Base-by-base conservation (phyloP, 2,888 invertebrate species). In the Polia nebulosa region DNA sequence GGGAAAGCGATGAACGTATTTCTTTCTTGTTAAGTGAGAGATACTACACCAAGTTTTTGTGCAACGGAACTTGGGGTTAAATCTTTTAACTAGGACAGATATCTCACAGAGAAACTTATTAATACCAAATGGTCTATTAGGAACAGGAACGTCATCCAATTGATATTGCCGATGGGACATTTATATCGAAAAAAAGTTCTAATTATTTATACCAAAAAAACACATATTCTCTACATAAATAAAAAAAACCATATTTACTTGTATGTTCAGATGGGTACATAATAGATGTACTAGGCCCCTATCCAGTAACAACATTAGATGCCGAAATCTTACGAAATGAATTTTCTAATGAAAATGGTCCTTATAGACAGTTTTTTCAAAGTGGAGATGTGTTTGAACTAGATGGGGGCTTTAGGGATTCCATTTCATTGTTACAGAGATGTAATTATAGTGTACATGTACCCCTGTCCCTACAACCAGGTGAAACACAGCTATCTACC, bases 31-130 rank as follows among this genome's bases (percentile, higher is more conserved):
- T n/a, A n/a, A n/a, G n/a, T n/a, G 15, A 53, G 15, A 34, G 9
- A 53, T 22, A 22, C 22, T 53, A 2, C 32, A 53, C 20, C 53
- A 34, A 53, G 34, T 34, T 53, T 53, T 34, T 34, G 53, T 53
- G 32, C 34, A 20, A 8, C 20, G 4, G 20, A 34, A 34, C 34
- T 32, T 53, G 22, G 34, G 53, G 34, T 51, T 51, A n/a, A 51
- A 51, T 29, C n/a, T 29, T 51, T 51, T 51, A 13, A 29, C n/a
- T n/a, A 29, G 29, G 29, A 7, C 51, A 51, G n/a, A n/a, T 11
- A 51, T 51, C 51, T 51, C 29, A 29, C 29, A 51, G 51, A 51
- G 51, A 51, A 51, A 51, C 51, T 29, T 51, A n/a, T n/a, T 51
- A 51, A 29, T 51, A 51, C n/a, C 51, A 51, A 51, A 29, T 51